These are phyloP conservation scores for Argyra leucocephala DNA, from an alignment of 2,888 invertebrate genomes.

Conservation along the genomic window DNA sequence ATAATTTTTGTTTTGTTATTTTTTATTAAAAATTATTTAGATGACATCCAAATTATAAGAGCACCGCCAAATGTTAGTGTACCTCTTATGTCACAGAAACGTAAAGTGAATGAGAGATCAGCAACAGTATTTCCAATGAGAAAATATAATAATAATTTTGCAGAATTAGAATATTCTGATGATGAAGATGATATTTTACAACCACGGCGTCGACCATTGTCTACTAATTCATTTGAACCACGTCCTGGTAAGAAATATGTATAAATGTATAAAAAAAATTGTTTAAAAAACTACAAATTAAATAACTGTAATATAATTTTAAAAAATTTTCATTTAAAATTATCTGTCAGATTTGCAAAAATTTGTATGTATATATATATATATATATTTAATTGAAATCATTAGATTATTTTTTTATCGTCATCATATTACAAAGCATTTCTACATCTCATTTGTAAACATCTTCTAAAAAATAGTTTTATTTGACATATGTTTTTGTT, in stretches of 20 bases:
- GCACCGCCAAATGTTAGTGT: background rate
- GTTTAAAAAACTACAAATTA: background rate
- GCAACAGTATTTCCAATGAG: background rate
- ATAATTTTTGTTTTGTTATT: background rate
- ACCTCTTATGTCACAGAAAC: slow-evolving; percentile 4
- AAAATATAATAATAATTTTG: slow-evolving; percentile 20
- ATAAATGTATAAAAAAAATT: too few species aligned
- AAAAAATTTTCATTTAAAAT: too few species aligned
- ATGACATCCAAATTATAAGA: background rate
- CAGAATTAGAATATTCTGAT: slow-evolving; percentile 36
- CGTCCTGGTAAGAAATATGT: background rate
- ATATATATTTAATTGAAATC: too few species aligned
- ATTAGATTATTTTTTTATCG: too few species aligned
- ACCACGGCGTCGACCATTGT: background rate
- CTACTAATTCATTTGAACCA: slow-evolving; percentile 8
- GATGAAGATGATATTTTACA: slow-evolving; percentile 31
- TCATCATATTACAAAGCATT: too few species aligned
- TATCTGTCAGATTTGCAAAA: too few species aligned
- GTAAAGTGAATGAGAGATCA: background rate
- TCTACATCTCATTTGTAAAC: too few species aligned
- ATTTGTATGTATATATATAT: too few species aligned
- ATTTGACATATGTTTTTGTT: background rate
- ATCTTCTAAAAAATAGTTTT: background rate
- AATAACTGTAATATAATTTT: background rate
- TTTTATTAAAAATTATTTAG: background rate